These are phyloP conservation scores for Agrotis clavis DNA, from an alignment of 2,888 invertebrate genomes.

Conservation along the genomic window DNA sequence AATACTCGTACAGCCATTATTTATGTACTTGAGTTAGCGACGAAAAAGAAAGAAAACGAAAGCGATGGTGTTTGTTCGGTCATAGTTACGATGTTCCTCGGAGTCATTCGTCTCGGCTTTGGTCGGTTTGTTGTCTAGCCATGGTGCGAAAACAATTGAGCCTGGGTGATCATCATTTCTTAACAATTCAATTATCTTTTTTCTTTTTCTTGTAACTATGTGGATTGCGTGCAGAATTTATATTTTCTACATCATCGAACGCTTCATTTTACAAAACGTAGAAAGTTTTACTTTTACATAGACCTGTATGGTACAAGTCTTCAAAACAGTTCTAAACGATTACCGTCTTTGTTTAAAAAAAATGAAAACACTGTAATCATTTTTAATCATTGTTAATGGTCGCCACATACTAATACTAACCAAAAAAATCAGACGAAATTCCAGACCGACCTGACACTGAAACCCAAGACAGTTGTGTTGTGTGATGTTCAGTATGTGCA, in stretches of 20 bases:
- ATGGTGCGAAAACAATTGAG: neutral
- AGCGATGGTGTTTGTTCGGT: slow-evolving; percentile 54
- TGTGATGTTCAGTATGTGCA: too few species aligned
- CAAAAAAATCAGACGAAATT: too few species aligned
- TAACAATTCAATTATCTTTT: neutral
- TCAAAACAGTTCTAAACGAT: too few species aligned
- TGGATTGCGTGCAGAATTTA: neutral
- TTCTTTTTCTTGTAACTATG: neutral
- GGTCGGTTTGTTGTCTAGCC: neutral
- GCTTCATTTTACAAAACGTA: too few species aligned
- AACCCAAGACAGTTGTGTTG: too few species aligned
- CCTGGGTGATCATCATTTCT: neutral
- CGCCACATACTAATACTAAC: too few species aligned
- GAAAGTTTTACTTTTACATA: too few species aligned
- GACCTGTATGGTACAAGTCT: too few species aligned
- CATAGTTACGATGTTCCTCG: slow-evolving; percentile 52
- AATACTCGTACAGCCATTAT: neutral
- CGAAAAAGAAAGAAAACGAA: slow-evolving; percentile 37
- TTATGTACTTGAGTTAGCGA: slow-evolving; percentile 7
- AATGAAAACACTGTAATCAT: too few species aligned
- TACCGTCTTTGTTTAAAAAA: too few species aligned
- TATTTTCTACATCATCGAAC: neutral
- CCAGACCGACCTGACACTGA: too few species aligned
- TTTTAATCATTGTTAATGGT: too few species aligned
- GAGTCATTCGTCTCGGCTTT: slow-evolving; percentile 40